Evolutionary conservation across 2,888 invertebrate species (phyloP), one percentile per base, ranked within the genome.

Genomic region (Spisula subtruncata): DNA sequence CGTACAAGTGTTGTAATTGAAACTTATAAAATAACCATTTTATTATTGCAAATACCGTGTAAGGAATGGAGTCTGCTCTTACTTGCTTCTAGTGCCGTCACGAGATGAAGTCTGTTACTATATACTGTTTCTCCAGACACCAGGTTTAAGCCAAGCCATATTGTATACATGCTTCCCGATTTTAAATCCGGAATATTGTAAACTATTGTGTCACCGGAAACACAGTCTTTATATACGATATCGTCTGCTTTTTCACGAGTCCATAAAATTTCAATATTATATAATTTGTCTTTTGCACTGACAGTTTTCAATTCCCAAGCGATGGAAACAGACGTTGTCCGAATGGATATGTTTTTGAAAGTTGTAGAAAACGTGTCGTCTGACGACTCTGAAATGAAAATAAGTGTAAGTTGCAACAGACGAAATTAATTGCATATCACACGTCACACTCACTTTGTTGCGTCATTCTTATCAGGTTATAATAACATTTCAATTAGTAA

Each of bases 71-170:
- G 51, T 51, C 51, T 75, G 32, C 12, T 56, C 89, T 85, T 87
- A 89, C 87, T 48, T n/a, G 48, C 35, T 18, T 41, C 25, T 35
- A 66, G 80, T n/a, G 86, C 32, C 16, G 92, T 89, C 18, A 92
- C 90, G 84, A 92, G 86, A 89, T 92, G 92, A 18, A 92, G 80
- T 66, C 81, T 85, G 66, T 89, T 86, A 18, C 90, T 90, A 54
- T 85, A 90, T n/a, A 87, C 56, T 25, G 88, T 87, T 79, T 81
- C 86, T 6, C 90, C 88, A 5, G 85, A 82, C 25, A 51, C 56
- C 35, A 89, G 60, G 71, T 84, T 88, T 0, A 88, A 48, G 1
- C 89, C 90, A 16, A 92, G 32, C 92, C 92, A 92, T 10, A 86
- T 83, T 20, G 83, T 79, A 82, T 90, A 92, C 88, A 86, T 82